These are phyloP conservation scores for Fundulus diaphanus DNA, from an alignment of 2,797 vertebrate genomes.

Conservation along the genomic window DNA sequence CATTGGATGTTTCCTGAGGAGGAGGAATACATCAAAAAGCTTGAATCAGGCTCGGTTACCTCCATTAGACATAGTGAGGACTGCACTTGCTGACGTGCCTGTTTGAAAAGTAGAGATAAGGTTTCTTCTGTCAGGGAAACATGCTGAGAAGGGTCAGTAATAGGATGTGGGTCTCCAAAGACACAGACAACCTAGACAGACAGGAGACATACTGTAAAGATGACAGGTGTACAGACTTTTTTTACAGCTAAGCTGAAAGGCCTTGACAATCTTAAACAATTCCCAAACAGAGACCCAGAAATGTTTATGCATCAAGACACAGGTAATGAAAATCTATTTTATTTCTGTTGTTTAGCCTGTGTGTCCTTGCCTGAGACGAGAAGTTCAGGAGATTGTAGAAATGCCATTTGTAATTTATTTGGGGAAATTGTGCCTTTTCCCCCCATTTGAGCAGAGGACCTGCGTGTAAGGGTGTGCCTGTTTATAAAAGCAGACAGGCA, in stretches of 20 bases:
- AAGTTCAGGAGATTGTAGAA: conserved; percentile 33
- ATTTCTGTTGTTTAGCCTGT: conserved; percentile 38
- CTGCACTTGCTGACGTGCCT: conserved; percentile 46
- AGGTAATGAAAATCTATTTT: conserved; percentile 37
- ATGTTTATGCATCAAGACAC: conserved; percentile 36
- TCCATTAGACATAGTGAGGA: conserved; percentile 61
- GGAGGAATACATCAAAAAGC: conserved; percentile 32
- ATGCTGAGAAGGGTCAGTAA: conserved; percentile 31
- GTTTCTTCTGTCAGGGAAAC: conserved; percentile 51
- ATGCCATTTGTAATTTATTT: conserved; percentile 54
- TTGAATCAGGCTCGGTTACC: conserved; percentile 56
- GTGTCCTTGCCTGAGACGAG: conserved; percentile 50
- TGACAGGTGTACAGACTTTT: conserved; percentile 45
- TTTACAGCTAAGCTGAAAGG: conserved; percentile 12
- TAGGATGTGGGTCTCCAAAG: conserved; percentile 31
- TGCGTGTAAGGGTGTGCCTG: conserved; percentile 54
- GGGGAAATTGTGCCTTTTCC: conserved; percentile 26
- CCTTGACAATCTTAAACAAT: conserved; percentile 16
- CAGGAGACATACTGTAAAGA: conserved; percentile 50
- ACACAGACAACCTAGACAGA: conserved; percentile 53
- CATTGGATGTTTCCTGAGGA: conserved; percentile 21
- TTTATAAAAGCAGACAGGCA: conserved; percentile 69
- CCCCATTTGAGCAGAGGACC: conserved; percentile 3
- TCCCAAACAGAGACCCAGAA: conserved; percentile 12
- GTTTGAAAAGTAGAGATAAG: conserved; percentile 53